These are phyloP conservation scores for Chaenocephalus aceratus DNA, from an alignment of 2,113 vertebrate species.

Conservation along the genomic window DNA sequence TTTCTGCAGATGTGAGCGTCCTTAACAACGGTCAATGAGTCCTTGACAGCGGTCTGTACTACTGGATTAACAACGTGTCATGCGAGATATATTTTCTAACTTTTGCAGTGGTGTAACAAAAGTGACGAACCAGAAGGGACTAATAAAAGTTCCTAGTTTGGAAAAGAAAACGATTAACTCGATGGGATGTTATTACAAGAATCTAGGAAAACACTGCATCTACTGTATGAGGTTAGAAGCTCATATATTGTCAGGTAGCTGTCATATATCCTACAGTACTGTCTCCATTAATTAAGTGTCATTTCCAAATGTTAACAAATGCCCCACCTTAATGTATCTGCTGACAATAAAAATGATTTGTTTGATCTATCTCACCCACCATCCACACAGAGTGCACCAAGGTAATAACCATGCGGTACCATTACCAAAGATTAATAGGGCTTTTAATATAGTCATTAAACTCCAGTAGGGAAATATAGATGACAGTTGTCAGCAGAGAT, in stretches of 20 bases:
- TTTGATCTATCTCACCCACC: slow-evolving; percentile 58
- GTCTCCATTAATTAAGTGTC: slow-evolving; percentile 62
- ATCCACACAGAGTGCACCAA: slow-evolving; percentile 38
- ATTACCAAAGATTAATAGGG: slow-evolving; percentile 76
- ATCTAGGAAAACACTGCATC: not conserved
- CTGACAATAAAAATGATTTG: slow-evolving; percentile 74
- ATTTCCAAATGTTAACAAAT: slow-evolving; percentile 72
- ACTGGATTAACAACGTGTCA: too few relatives aligned
- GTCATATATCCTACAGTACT: slow-evolving; percentile 31
- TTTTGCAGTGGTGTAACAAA: slow-evolving; percentile 3
- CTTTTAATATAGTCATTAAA: slow-evolving; percentile 78
- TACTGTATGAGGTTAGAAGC: slow-evolving; percentile 6
- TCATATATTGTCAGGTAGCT: slow-evolving; percentile 30
- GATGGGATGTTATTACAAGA: not conserved
- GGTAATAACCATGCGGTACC: slow-evolving; percentile 69
- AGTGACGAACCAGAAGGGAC: not conserved
- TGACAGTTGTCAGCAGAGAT: slow-evolving; percentile 62
- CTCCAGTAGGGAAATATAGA: slow-evolving; percentile 64
- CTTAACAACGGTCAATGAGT: too few relatives aligned
- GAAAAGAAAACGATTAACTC: not conserved
- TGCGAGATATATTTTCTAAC: not conserved
- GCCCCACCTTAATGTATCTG: slow-evolving; percentile 47
- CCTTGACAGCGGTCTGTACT: too few relatives aligned
- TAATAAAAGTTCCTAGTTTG: slow-evolving; percentile 1
- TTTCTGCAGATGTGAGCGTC: too few relatives aligned